Conservation (phyloP, 2,797 vertebrate species). For the Mycteria americana region DNA sequence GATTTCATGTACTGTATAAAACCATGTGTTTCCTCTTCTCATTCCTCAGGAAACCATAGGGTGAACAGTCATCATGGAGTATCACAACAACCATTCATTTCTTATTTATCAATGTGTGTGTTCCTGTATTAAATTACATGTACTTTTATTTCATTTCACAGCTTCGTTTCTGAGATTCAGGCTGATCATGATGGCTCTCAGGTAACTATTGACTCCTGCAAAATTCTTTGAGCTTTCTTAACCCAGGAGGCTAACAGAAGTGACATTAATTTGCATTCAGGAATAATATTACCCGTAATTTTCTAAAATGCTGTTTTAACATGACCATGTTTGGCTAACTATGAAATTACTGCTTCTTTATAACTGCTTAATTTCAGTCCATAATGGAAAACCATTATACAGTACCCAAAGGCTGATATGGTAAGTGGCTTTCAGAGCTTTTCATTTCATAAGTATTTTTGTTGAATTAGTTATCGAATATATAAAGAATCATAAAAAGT, state of each 20-base stretch:
- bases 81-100: neutral
- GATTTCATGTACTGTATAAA: neutral
- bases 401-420: constrained; percentile 48
- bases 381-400: constrained; percentile 60
- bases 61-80: neutral
- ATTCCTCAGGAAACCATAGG: neutral
- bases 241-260: constrained; percentile 11
- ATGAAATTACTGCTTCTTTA: constrained; percentile 65
- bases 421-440: constrained; percentile 57
- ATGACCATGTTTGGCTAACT: constrained; percentile 36
- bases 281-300: constrained; percentile 56
- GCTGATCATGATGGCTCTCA: neutral
- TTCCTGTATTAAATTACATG: neutral
- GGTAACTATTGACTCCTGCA: constrained; percentile 10
- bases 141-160: neutral
- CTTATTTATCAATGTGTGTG: neutral
- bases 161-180: neutral
- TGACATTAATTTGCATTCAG: constrained; percentile 56
- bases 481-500: neutral
- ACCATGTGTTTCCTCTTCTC: neutral
- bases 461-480: constrained; percentile 37
- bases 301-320: constrained; percentile 58
- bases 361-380: constrained; percentile 67
- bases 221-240: constrained; percentile 24
- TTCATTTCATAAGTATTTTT: constrained; percentile 37